Evolutionary conservation across 2,113 vertebrate genomes (phyloP), one percentile per base, ranked within the genome.

Genomic region (Choloepus hoffmanni): DNA sequence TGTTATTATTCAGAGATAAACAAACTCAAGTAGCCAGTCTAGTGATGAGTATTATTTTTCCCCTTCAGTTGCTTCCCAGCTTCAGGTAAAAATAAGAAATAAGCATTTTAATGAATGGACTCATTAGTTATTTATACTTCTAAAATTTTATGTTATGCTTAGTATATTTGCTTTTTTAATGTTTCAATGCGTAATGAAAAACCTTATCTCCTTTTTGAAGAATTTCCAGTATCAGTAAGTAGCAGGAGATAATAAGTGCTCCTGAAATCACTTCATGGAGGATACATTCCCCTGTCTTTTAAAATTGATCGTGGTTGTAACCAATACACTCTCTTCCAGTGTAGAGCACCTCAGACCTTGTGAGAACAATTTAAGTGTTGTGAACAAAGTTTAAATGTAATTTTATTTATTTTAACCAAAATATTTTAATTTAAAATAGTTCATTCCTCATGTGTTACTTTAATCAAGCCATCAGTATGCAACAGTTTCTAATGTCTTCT

Each of bases 81-180:
- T 79, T 16, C 94, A 68, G 40, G 85, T 94, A 89, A 93, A 97
- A 97, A 74, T 74, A 48, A 72, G 62, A 94, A 95, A 7, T 65
- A 70, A 90, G 73, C 2, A 91, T 67, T 89, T 92, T 70, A 89
- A 65, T 58, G 43, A 94, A 68, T 94, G 36, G 36, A 90, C 13
- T 95, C 6, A n/a, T 90, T 87, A 81, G 23, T 87, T 77, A 88
- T 77, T 81, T 95, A 90, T 87, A 36, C 33, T 88, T 83, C 43
- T 77, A 60, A 85, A 67, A 86, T 81, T 65, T 77, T 96, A 50
- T 70, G 11, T 79, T 84, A 82, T 70, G 12, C 7, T 89, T 60
- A 18, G 7, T n/a, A 23, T 92, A 67, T 81, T 92, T 92, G 1
- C 87, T 72, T 94, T 84, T 90, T 81, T 28, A 94, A 0, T 15